Conservation (phyloP, 2,113 vertebrate genomes). For the Paradisaea rubra region DNA sequence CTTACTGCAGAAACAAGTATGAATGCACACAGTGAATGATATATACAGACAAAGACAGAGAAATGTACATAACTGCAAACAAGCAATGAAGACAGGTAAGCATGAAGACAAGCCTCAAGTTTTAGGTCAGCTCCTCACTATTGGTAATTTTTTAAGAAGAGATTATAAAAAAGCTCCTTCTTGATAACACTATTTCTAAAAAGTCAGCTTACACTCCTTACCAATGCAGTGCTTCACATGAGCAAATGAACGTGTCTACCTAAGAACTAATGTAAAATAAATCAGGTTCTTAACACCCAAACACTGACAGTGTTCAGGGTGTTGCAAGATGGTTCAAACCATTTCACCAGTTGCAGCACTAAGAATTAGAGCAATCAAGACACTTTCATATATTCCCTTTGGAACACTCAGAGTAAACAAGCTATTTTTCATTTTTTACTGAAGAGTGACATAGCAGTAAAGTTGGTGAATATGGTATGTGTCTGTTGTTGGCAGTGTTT, state of each 20-base stretch:
- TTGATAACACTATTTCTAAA: not conserved
- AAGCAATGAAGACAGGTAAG: constrained; percentile 56
- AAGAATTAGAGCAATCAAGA: not conserved
- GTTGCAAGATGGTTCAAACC: not conserved
- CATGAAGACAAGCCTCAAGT: constrained; percentile 16
- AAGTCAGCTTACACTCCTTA: not conserved
- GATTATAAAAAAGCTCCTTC: not conserved
- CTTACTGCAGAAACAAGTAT: not conserved
- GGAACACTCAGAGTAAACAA: not conserved
- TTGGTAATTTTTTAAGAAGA: not conserved
- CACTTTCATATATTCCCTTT: not conserved
- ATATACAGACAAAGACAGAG: not conserved
- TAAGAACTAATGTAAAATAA: not conserved
- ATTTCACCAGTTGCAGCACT: not conserved
- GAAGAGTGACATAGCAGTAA: not conserved
- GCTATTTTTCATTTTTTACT: not conserved
- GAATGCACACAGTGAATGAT: not conserved
- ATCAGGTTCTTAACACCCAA: not conserved
- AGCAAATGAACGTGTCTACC: not conserved
- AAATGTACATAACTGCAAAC: not conserved
- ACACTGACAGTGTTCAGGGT: not conserved
- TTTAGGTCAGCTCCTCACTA: not conserved
- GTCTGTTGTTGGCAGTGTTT: not conserved
- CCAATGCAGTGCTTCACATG: not conserved
- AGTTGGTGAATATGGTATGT: not conserved